phyloP scores from a whole-genome alignment of 2,113 vertebrate genomes.

The Lophura nycthemera region DNA sequence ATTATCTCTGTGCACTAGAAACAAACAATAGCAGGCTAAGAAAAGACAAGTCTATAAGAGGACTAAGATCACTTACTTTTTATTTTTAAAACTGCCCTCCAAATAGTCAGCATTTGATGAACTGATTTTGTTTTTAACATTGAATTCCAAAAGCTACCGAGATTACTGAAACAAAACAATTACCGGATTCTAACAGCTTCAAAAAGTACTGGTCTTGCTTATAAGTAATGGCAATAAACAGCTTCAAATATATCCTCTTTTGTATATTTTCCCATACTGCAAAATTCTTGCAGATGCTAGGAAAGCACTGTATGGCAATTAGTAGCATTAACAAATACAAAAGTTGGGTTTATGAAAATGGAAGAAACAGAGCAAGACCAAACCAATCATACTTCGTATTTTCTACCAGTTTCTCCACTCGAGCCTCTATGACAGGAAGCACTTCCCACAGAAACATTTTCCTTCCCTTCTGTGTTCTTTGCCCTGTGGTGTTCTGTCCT shows the following conservation, averaged over 20 bases:
- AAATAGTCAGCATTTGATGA: not conserved
- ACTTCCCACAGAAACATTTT: slow-evolving; percentile 77
- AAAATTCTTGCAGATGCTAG: not conserved
- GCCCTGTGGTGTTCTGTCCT: slow-evolving; percentile 83
- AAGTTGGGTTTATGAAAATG: fast-evolving
- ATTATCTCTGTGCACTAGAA: not conserved
- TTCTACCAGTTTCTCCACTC: slow-evolving; percentile 73
- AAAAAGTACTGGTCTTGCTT: not conserved
- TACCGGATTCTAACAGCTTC: not conserved
- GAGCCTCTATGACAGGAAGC: slow-evolving; percentile 74
- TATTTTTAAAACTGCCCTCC: not conserved
- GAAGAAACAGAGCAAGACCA: not conserved
- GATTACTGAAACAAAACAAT: not conserved
- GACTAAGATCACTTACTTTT: not conserved
- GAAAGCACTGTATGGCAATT: not conserved
- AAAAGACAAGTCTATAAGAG: not conserved
- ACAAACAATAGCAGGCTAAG: not conserved
- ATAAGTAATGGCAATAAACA: not conserved
- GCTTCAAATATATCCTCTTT: not conserved
- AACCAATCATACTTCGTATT: slow-evolving; percentile 69
- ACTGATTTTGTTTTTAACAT: not conserved
- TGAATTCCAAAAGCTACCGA: not conserved
- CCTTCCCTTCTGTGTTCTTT: slow-evolving; percentile 76
- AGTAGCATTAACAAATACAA: not conserved
- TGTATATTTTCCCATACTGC: fast-evolving